Evolutionary conservation across 2,888 invertebrate species (phyloP).

Genomic region (Noctua fimbriata): DNA sequence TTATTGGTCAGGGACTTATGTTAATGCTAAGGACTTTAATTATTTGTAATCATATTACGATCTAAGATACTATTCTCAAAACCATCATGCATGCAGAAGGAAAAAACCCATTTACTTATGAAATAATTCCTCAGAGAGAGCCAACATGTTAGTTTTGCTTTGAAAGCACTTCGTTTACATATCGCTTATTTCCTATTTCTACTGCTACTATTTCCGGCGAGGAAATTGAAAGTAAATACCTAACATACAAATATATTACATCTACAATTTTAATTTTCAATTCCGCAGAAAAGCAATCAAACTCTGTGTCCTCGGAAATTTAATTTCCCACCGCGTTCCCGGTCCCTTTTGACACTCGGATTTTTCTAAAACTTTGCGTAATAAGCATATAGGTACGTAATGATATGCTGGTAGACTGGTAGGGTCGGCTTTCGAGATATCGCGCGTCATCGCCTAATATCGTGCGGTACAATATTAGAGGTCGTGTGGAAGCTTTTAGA

Average conservation of each 20-base stretch:
- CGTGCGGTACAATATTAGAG: slow-evolving; percentile 37
- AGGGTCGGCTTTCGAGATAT: slow-evolving; percentile 33
- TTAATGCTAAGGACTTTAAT: background rate
- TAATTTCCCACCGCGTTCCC: slow-evolving; percentile 40
- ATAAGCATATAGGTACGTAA: slow-evolving; percentile 19
- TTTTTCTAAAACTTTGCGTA: slow-evolving; percentile 48
- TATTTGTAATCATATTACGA: background rate
- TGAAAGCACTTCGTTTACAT: background rate
- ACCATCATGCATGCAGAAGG: background rate
- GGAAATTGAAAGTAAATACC: slow-evolving; percentile 35
- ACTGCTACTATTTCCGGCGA: slow-evolving; percentile 14
- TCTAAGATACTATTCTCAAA: background rate
- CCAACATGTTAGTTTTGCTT: background rate
- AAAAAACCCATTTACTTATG: background rate
- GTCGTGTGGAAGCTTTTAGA: slow-evolving; percentile 27
- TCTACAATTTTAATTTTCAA: slow-evolving; percentile 43
- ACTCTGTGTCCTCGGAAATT: slow-evolving; percentile 54
- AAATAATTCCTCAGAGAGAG: background rate
- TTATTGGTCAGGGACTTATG: background rate
- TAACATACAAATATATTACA: slow-evolving; percentile 26
- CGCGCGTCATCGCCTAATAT: slow-evolving; percentile 51
- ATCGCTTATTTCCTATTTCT: slow-evolving; percentile 3
- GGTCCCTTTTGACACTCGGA: slow-evolving; percentile 38
- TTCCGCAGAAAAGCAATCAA: slow-evolving; percentile 49
- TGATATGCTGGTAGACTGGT: slow-evolving; percentile 24